Conservation (phyloP, 92 coral and sea anemone species). For the Scolanthus callimorphus region DNA sequence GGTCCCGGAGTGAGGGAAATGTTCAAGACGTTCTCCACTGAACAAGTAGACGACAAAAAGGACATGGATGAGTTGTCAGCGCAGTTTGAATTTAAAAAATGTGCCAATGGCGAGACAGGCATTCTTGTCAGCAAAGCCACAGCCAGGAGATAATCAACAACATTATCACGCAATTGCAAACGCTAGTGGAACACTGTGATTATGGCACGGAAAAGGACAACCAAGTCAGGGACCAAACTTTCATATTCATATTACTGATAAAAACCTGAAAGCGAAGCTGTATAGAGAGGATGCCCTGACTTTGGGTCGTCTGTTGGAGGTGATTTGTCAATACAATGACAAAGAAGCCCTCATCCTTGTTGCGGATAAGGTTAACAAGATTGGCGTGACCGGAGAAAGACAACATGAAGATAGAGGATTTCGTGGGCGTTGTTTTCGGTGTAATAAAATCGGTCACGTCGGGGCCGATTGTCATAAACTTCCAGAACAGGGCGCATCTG, state of each 20-base stretch:
- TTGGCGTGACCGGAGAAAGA: not conserved
- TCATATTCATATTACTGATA: conserved; percentile 37
- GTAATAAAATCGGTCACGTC: conserved; percentile 15
- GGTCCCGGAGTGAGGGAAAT: conserved; percentile 36
- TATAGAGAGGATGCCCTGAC: conserved; percentile 33
- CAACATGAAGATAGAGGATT: conserved; percentile 12
- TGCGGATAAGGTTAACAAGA: conserved; percentile 14
- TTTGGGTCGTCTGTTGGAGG: conserved; percentile 23
- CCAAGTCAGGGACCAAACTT: conserved; percentile 33
- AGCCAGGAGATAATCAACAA: conserved; percentile 43
- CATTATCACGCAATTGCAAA: conserved; percentile 27
- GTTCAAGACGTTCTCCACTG: conserved; percentile 12
- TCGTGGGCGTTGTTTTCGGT: conserved; percentile 10
- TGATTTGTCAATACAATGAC: conserved; percentile 33
- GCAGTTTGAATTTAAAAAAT: conserved; percentile 38
- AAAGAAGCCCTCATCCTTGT: conserved; percentile 32
- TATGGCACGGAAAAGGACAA: conserved; percentile 41
- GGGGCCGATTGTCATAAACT: not conserved
- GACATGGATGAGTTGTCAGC: conserved; percentile 32
- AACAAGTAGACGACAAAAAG: conserved; percentile 23
- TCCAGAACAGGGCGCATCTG: not conserved
- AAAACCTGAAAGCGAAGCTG: conserved; percentile 33
- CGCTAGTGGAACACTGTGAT: conserved; percentile 37
- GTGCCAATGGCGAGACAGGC: conserved; percentile 38
- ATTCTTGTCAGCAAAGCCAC: conserved; percentile 5